phyloP scores from a whole-genome alignment of 2,113 vertebrate species.

The Sylvietta virens region DNA sequence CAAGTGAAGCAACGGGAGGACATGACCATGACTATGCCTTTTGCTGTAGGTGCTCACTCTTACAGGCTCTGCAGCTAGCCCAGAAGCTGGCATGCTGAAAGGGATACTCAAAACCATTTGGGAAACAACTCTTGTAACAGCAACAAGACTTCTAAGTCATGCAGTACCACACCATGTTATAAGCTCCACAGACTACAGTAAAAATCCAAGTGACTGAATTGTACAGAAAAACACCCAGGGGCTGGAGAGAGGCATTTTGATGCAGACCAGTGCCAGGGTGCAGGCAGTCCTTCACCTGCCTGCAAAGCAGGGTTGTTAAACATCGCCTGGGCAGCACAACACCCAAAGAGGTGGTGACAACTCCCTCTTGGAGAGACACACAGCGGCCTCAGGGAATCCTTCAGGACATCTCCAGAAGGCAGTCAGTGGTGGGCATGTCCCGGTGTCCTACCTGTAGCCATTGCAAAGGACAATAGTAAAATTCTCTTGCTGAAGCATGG shows the following conservation, averaged over 20 bases:
- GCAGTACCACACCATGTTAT: background rate
- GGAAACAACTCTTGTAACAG: background rate
- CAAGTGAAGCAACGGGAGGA: background rate
- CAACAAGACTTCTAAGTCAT: background rate
- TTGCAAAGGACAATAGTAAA: background rate
- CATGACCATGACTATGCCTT: background rate
- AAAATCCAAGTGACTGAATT: background rate
- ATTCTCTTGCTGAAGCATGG: background rate
- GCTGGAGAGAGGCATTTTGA: background rate
- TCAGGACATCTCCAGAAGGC: background rate
- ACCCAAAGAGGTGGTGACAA: background rate
- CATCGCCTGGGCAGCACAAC: background rate
- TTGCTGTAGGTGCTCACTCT: background rate
- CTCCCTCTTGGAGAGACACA: background rate
- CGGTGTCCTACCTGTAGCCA: rapidly evolving
- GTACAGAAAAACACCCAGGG: background rate
- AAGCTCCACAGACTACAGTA: background rate
- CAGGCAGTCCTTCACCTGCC: background rate
- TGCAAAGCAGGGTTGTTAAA: background rate
- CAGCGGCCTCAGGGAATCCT: background rate
- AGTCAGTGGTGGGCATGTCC: background rate
- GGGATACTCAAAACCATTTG: background rate
- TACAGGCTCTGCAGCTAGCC: background rate
- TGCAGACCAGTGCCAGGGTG: background rate
- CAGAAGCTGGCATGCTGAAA: background rate